Evolutionary conservation across 2,797 vertebrate genomes (phyloP), one percentile per base, ranked within the genome.

Genomic region (Sarcoramphus papa): DNA sequence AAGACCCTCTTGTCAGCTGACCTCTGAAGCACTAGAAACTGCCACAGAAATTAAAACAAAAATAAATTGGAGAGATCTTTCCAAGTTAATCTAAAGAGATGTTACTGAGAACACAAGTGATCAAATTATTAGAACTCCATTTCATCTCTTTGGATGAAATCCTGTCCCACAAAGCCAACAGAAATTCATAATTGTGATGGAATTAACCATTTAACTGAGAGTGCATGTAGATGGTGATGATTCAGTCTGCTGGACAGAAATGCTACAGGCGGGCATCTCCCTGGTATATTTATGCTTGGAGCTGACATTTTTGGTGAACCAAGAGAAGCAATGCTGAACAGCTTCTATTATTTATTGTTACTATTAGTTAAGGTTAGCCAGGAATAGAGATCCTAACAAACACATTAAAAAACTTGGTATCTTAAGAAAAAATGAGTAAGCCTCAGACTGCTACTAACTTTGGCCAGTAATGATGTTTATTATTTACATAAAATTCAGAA

Each of bases 341-440:
- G 37, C 33, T 92, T 45, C 63, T 45, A 56, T 68, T 81, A 63
- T 51, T 68, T 81, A 43, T n/a, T 35, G 3, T 33, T 60, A 62
- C 27, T 28, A 21, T 35, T 35, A 37, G 24, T 56, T 69, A 67
- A 35, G n/a, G 48, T 41, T 63, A 93, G 53, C 45, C 60, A 82
- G 25, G 33, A 77, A 68, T 24, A 78, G 76, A 85, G 47, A 69
- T 77, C 76, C 54, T 68, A 75, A 60, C 51, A 72, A 78, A 85
- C 81, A 91, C 90, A 84, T 67, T 92, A 79, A 75, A 83, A 64
- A 79, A 37, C 14, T 4, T 87, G 20, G 65, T 90, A 83, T 48
- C 77, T 56, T 63, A 85, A 97, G 28, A 93, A 96, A 85, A 95
- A 88, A 94, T 60, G 68, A 91, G 92, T 75, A 94, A 69, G 57